Percentiles rank a stretch among this genome's conserved stretches.
These are phyloP conservation scores for Acanthopagrus latus DNA, from an alignment of 2,797 vertebrate species.

Conservation along the genomic window DNA sequence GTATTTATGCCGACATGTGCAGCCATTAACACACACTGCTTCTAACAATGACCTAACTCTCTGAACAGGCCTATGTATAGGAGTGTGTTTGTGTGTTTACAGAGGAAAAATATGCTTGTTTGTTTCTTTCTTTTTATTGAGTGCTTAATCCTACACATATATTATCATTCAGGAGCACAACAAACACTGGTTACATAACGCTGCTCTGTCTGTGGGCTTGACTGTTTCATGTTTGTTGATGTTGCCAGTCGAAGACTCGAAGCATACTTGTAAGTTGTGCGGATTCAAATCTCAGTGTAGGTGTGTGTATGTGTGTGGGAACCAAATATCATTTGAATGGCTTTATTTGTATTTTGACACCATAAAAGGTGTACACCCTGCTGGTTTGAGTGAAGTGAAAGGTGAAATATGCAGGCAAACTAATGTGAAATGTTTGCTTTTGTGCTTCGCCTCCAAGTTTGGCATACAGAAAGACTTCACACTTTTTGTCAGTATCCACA, in stretches of 20 bases:
- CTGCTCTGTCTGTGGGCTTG: slow-evolving; percentile 19
- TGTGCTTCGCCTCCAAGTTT: not conserved
- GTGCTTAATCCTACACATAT: slow-evolving; percentile 37
- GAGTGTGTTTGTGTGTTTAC: not conserved
- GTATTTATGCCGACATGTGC: not conserved
- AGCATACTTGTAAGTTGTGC: slow-evolving; percentile 4
- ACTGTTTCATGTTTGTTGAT: slow-evolving; percentile 17
- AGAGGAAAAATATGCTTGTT: not conserved
- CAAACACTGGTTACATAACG: slow-evolving; percentile 47
- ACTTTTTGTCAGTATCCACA: not conserved
- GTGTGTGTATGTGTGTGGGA: slow-evolving; percentile 27
- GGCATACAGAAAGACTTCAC: not conserved
- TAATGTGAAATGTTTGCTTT: not conserved
- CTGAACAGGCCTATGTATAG: not conserved
- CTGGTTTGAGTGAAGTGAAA: not conserved
- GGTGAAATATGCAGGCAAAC: not conserved
- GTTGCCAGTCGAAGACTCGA: slow-evolving; percentile 7
- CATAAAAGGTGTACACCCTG: not conserved
- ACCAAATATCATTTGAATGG: not conserved
- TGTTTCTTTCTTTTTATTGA: not conserved
- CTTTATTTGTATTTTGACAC: slow-evolving; percentile 14
- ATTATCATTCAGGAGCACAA: slow-evolving; percentile 30
- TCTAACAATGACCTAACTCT: not conserved
- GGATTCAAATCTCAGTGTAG: slow-evolving; percentile 16
- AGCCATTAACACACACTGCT: not conserved